Base-by-base conservation (phyloP, 2,888 invertebrate genomes). In the Luperina testacea region DNA sequence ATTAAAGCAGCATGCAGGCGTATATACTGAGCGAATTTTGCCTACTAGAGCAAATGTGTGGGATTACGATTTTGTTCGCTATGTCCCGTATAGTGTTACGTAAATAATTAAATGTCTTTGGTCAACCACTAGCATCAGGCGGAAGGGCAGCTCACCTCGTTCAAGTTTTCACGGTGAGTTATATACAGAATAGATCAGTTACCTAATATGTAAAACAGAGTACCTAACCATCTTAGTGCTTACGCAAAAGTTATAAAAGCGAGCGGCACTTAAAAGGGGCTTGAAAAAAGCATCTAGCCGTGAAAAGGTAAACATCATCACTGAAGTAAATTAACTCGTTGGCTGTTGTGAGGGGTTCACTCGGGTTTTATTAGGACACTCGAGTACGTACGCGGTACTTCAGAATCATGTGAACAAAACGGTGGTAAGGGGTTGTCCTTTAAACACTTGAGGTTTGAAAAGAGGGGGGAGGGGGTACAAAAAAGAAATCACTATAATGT, bases 271-370 rank as follows among this genome's bases (percentile, higher is more conserved):
- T 91, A 86, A 91, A 82, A 89, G 87, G 75, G 86, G 87, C 88
- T 87, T 88, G 86, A 91, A 91, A 90, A 91, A 92, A 88, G 86
- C 91, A 89, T 82, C 87, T 84, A 86, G 83, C 86, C 84, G 85
- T 89, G 87, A 89, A 90, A 88, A 91, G 87, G 88, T 88, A 89
- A 90, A 92, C 90, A 91, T 92, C 90, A 90, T 91, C 84, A 88
- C 86, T 81, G 89, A 81, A 84, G 90, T 83, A 91, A 92, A 92
- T 92, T 90, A 92, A 91, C 90, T 92, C 86, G 85, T 88, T 89
- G 85, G 84, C 89, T 90, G 77, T 27, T 90, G 77, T 27, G 87
- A 90, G 89, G 84, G 89, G 87, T 88, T 86, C 83, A 87, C 87
- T 85, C 86, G 85, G 79, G 86, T 87, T 92, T 92, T 93, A 93